phyloP scores from a whole-genome alignment of 2,113 vertebrate species.

The Dromaius novaehollandiae region DNA sequence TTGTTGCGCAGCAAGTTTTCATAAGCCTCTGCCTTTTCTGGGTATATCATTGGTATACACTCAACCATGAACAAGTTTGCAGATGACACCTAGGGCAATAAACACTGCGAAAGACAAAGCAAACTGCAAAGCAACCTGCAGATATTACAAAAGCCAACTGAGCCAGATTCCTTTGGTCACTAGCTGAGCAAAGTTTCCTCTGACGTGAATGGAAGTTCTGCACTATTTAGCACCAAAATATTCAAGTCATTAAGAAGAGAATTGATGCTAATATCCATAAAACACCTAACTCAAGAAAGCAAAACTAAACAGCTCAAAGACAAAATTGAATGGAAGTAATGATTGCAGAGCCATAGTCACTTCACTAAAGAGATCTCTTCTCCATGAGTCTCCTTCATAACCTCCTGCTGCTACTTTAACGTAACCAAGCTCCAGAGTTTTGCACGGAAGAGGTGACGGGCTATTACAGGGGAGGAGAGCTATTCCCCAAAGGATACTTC shows the following conservation, averaged over 20 bases:
- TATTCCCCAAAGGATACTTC: not conserved
- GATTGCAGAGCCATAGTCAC: not conserved
- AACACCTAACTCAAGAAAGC: not conserved
- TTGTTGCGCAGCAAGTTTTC: not conserved
- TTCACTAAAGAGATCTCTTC: not conserved
- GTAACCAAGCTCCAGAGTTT: not conserved
- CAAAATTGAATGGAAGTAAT: not conserved
- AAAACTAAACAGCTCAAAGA: conserved; percentile 9
- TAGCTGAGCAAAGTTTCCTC: not conserved
- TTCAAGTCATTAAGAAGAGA: not conserved
- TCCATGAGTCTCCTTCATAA: not conserved
- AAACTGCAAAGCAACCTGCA: not conserved
- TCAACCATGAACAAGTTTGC: conserved; percentile 12
- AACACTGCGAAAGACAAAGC: conserved; percentile 1
- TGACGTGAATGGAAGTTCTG: not conserved
- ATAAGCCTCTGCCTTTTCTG: conserved; percentile 15
- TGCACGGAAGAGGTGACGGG: not conserved
- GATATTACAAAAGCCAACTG: not conserved
- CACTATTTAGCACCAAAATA: not conserved
- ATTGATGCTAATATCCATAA: not conserved
- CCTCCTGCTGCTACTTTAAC: not conserved
- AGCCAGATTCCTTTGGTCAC: not conserved
- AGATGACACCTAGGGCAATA: not conserved
- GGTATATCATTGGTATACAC: not conserved
- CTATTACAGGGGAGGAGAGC: not conserved